Conservation (phyloP, 2,888 invertebrate species). For the Polylopha cassiicola region DNA sequence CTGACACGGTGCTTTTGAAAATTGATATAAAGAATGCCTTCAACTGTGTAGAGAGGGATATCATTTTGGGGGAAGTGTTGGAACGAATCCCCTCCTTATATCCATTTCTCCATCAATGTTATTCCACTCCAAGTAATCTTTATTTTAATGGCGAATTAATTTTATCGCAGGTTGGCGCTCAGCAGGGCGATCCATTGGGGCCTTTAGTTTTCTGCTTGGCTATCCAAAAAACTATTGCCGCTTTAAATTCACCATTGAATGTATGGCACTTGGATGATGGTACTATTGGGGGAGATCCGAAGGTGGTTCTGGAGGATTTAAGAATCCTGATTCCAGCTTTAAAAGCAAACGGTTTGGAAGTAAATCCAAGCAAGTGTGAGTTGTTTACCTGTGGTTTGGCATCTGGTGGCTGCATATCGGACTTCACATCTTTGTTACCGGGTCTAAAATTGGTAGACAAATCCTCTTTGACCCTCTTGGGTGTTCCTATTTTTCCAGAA, state of each 20-base stretch:
- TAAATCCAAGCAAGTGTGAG: not conserved
- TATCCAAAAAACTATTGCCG: conserved; percentile 1
- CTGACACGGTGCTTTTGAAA: too few species aligned
- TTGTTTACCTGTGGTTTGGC: not conserved
- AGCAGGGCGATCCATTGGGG: too few species aligned
- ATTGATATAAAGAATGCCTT: too few species aligned
- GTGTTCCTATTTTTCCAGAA: conserved; percentile 11
- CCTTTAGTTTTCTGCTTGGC: not conserved
- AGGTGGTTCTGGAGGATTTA: conserved; percentile 5
- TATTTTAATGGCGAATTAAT: too few species aligned
- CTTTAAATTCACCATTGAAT: conserved; percentile 3
- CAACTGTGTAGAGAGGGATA: too few species aligned
- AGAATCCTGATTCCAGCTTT: not conserved
- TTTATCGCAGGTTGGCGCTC: too few species aligned
- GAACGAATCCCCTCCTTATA: too few species aligned
- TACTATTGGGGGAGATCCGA: conserved; percentile 2
- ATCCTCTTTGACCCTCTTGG: conserved; percentile 2
- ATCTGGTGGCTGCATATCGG: not conserved
- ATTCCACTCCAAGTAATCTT: too few species aligned
- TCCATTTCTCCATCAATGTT: too few species aligned
- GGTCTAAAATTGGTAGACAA: conserved; percentile 2
- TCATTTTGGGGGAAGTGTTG: too few species aligned
- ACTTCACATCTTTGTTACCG: not conserved
- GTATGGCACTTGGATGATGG: too few species aligned
- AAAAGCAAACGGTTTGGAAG: not conserved